Percentiles rank a stretch among this genome's conserved stretches.
Conservation (phyloP, 2,113 vertebrate genomes). For the Chinchilla lanigera region DNA sequence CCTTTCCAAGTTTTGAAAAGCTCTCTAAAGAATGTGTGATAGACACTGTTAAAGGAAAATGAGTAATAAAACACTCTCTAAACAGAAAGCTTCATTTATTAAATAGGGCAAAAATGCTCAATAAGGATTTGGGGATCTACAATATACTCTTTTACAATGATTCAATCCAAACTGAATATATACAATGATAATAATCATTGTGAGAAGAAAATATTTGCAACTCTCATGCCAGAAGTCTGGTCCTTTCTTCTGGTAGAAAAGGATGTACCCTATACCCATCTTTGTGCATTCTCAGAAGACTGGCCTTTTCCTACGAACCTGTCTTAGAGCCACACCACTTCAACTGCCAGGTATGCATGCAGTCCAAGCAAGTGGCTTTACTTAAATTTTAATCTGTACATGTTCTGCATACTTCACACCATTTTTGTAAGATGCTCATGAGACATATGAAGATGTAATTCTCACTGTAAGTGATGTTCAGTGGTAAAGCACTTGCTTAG, state of each 20-base stretch:
- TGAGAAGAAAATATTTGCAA: neutral
- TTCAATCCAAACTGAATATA: neutral
- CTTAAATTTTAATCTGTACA: neutral
- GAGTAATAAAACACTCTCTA: slow-evolving; percentile 8
- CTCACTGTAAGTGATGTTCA: neutral
- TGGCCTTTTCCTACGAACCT: neutral
- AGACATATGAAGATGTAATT: neutral
- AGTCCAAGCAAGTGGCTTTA: neutral
- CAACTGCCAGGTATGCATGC: neutral
- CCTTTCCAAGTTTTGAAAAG: slow-evolving; percentile 61
- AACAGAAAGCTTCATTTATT: slow-evolving; percentile 35
- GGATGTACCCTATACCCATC: neutral
- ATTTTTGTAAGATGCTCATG: neutral
- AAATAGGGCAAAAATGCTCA: neutral
- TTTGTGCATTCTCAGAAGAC: neutral
- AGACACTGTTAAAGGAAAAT: slow-evolving; percentile 35
- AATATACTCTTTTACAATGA: neutral
- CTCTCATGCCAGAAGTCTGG: neutral
- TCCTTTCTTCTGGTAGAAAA: neutral
- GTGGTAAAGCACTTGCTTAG: neutral
- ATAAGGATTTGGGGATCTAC: neutral
- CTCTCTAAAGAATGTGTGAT: neutral
- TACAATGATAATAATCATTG: neutral
- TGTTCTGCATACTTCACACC: neutral
- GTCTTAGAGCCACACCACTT: neutral